A percentile compares a stretch with the other conserved stretches of the same genome.
These are phyloP conservation scores for Columba guinea DNA, from an alignment of 2,797 vertebrate species.

Conservation along the genomic window DNA sequence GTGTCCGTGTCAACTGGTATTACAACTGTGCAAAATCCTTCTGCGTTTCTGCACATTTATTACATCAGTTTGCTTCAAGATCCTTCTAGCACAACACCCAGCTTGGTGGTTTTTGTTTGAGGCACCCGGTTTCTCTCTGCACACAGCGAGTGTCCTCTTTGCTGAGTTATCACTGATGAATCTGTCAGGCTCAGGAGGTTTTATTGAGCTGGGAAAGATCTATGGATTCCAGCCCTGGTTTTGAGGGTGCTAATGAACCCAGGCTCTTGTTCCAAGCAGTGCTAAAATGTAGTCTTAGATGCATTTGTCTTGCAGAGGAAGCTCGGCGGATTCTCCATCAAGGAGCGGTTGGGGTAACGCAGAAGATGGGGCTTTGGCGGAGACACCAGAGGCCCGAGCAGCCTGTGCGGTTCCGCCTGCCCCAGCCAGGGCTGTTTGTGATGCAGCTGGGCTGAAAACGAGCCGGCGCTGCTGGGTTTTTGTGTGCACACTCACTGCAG, in stretches of 20 bases:
- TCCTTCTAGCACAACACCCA: neutral
- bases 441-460: conserved; percentile 44
- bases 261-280: neutral
- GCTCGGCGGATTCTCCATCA: conserved; percentile 10
- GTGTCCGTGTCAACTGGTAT: fast-evolving
- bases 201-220: conserved; percentile 67
- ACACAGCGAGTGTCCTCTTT: neutral
- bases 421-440: neutral
- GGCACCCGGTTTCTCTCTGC: conserved; percentile 3
- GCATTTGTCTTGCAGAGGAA: conserved; percentile 14
- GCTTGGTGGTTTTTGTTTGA: neutral
- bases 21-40: neutral
- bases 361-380: conserved; percentile 22
- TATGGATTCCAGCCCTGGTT: conserved; percentile 57
- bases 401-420: neutral
- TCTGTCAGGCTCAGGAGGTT: conserved; percentile 56
- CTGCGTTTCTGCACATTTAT: neutral
- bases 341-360: neutral
- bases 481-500: neutral
- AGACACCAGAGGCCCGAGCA: neutral
- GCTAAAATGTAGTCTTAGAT: conserved; percentile 56
- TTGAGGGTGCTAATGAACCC: neutral
- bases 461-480: neutral
- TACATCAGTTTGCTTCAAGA: neutral
- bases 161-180: conserved; percentile 45